Base-by-base conservation (phyloP, 1,140 invertebrate species). In the Drosophila lini region DNA sequence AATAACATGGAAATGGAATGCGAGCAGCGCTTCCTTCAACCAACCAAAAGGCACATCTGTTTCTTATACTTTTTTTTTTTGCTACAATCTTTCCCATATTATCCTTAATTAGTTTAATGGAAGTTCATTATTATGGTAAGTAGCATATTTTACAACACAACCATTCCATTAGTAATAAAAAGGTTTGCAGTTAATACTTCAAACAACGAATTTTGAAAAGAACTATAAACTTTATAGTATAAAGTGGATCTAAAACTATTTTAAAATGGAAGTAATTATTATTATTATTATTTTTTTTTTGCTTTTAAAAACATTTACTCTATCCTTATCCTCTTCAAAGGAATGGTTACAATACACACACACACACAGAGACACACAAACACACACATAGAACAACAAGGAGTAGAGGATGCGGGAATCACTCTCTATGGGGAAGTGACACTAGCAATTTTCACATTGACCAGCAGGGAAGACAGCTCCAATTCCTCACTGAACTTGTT, bases 401-500 rank as follows among this genome's bases (percentile, higher is more conserved):
- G 15, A 28, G 2, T n/a, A 48, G 0, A 22, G 15, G 7, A 55
- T 55, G 19, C 16, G 25, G 7, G 11, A 16, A 16, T 42, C 32
- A 10, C 10, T 8, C 25, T 82, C 25, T 82, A 81, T 8, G 65
- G 59, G 15, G 63, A 13, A 31, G 65, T 32, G 22, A 52, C 50
- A 73, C 67, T 80, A 16, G 52, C 16, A 25, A 88, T 80, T 15
- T 65, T 78, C 25, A 98, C 94, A 92, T 98, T 96, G 31, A 99
- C 95, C 41, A 99, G 94, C 16, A 99, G 93, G 13, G 98, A 96
- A 4, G 98, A 96, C 45, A 99, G 93, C 93, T 99, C 98, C 41
- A 99, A 93, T 79, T 98, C 97, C 94, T 99, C 98, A 78, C 96
- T 98, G 90, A 95, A 98, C 34, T 95, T 96, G 93, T 99, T 99